Conservation (phyloP, 2,113 vertebrate genomes). For the Jaculus jaculus region DNA sequence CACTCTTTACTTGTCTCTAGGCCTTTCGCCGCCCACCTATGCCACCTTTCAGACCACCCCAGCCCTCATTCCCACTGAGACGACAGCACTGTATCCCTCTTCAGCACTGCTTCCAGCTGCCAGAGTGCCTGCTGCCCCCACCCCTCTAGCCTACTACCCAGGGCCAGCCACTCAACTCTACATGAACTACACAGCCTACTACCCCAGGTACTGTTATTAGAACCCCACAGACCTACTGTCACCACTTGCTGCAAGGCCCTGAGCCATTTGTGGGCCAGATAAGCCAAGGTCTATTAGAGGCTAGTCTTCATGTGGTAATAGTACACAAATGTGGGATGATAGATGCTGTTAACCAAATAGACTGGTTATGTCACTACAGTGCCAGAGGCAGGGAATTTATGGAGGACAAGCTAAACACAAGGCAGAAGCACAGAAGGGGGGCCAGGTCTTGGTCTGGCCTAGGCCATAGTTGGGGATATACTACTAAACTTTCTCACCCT, state of each 20-base stretch:
- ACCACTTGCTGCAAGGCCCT: neutral
- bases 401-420: neutral
- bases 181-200: conserved; percentile 98
- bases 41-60: conserved; percentile 92
- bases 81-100: conserved; percentile 93
- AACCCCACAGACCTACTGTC: neutral
- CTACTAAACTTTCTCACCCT: neutral
- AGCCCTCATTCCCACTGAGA: conserved; percentile 89
- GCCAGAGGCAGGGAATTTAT: neutral
- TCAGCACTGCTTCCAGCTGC: conserved; percentile 91
- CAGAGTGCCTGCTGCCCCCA: conserved; percentile 87
- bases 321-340: neutral
- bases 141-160: conserved; percentile 93
- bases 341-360: neutral
- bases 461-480: neutral
- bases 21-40: conserved; percentile 95
- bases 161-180: conserved; percentile 93
- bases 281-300: neutral
- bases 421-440: neutral
- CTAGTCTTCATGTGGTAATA: neutral
- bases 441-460: neutral
- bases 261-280: conserved; percentile 6
- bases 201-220: conserved; percentile 90
- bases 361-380: neutral
- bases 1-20: conserved; percentile 80